Percentiles rank a stretch among this genome's conserved stretches.
Evolutionary conservation across 2,797 vertebrate genomes (phyloP).

Genomic region (Parauchenoglanis punctatus): DNA sequence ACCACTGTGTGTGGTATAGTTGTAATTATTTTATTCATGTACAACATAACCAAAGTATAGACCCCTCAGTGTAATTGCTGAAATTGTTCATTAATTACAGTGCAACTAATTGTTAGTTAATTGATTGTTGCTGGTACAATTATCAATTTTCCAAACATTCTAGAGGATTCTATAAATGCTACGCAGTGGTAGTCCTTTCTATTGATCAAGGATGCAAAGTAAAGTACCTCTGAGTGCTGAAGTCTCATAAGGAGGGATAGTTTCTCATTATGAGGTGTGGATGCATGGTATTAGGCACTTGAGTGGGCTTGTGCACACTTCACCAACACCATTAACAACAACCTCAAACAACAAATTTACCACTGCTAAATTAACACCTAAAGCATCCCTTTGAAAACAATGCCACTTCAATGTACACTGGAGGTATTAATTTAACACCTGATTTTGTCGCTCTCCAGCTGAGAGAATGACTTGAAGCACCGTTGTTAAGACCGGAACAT

Average conservation of each 20-base stretch:
- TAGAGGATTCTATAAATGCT: conserved; percentile 55
- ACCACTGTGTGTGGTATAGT: neutral
- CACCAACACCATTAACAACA: conserved; percentile 26
- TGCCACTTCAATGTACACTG: neutral
- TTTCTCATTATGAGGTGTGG: conserved; percentile 39
- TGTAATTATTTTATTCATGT: neutral
- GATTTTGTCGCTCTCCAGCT: conserved; percentile 13
- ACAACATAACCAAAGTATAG: neutral
- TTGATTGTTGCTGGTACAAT: conserved; percentile 46
- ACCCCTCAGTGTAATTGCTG: neutral
- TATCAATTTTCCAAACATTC: conserved; percentile 52
- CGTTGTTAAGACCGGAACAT: conserved; percentile 12
- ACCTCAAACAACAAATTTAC: conserved; percentile 34
- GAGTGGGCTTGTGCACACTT: conserved; percentile 5
- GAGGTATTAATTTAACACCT: conserved; percentile 22
- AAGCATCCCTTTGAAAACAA: conserved; percentile 9
- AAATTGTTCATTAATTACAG: no score
- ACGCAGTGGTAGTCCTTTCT: conserved; percentile 30
- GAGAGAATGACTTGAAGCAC: conserved; percentile 6
- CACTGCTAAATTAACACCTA: conserved; percentile 13
- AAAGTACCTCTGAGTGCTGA: conserved; percentile 34
- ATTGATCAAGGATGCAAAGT: conserved; percentile 52
- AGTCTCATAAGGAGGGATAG: neutral
- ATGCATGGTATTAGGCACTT: conserved; percentile 27
- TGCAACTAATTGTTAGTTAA: neutral